Conservation (phyloP, 2,113 vertebrate species). For the Pedetes capensis region DNA sequence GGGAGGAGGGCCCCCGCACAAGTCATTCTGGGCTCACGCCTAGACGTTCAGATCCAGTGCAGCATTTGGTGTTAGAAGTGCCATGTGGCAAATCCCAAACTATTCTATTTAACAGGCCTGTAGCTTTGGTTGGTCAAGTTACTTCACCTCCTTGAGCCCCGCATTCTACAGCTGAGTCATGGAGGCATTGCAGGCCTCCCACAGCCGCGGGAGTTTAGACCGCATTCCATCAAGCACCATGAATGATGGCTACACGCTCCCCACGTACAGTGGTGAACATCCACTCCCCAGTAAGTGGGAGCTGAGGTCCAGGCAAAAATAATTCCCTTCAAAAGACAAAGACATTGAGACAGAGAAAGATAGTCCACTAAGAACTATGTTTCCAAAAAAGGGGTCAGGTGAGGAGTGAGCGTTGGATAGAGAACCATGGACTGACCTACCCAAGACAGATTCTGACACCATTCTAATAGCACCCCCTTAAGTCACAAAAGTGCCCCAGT, state of each 20-base stretch:
- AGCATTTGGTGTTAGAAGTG: background rate
- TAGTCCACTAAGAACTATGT: background rate
- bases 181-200: background rate
- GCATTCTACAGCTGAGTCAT: background rate
- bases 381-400: background rate
- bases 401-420: background rate
- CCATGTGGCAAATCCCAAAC: background rate
- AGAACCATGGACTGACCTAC: background rate
- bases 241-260: background rate
- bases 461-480: background rate
- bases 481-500: background rate
- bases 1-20: accelerated
- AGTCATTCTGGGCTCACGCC: background rate
- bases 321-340: background rate
- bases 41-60: background rate
- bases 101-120: background rate
- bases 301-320: background rate
- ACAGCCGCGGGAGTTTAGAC: background rate
- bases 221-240: background rate
- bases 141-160: slow-evolving; percentile 23
- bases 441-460: background rate
- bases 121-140: slow-evolving; percentile 14
- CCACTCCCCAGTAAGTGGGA: background rate
- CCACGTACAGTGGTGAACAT: background rate
- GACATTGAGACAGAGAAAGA: background rate